Evolutionary conservation across 2,113 vertebrate genomes (phyloP).

Genomic region (Loxodonta africana): DNA sequence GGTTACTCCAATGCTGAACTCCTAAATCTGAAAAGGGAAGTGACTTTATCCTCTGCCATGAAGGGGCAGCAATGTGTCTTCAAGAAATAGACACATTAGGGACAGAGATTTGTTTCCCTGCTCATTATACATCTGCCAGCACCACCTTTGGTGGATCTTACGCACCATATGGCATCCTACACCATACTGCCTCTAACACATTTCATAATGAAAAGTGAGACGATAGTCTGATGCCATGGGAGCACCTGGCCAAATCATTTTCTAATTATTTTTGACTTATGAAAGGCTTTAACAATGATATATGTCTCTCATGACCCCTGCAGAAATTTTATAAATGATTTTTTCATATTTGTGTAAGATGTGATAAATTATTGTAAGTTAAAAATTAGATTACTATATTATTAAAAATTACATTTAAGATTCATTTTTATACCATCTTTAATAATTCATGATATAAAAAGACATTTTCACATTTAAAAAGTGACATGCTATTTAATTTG

Average conservation of each 20-base stretch:
- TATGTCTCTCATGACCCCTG: background rate
- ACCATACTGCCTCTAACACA: background rate
- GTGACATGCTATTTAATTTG: constrained; percentile 50
- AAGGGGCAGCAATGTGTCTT: background rate
- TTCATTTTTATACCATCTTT: constrained; percentile 59
- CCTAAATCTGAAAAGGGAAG: background rate
- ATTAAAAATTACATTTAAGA: constrained; percentile 56
- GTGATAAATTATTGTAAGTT: constrained; percentile 40
- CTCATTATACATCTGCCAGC: background rate
- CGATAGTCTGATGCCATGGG: background rate
- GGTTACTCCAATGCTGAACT: background rate
- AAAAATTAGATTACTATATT: constrained; percentile 29
- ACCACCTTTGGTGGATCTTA: no score
- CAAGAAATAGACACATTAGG: background rate
- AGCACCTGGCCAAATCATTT: background rate
- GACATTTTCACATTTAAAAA: constrained; percentile 53
- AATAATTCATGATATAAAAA: constrained; percentile 62
- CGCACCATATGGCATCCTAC: background rate
- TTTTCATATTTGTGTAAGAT: constrained; percentile 52
- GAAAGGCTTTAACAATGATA: background rate
- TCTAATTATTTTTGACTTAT: constrained; percentile 22
- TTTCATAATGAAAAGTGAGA: background rate
- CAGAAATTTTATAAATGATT: background rate
- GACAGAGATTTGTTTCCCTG: background rate
- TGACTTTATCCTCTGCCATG: background rate